Base-by-base conservation (phyloP, 2,888 invertebrate species). In the Leptopilina myrica region DNA sequence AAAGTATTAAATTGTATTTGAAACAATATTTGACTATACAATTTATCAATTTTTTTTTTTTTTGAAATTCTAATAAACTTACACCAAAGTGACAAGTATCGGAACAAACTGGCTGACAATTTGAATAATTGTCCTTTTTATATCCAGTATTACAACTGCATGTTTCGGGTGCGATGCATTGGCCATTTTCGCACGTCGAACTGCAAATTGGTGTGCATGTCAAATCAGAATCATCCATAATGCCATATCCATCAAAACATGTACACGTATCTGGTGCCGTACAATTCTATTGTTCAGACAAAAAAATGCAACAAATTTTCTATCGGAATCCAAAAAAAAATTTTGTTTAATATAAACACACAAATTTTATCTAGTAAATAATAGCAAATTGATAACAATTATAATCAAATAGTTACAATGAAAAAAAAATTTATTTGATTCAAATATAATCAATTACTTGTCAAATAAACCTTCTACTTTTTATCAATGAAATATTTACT, bases 91-190 rank as follows among this genome's bases (percentile, higher is more conserved):
- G 15, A 77, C 91, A 92, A 11, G 40, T 56, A 43, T 85, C 78
- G 0, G 78, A 80, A 79, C 91, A 91, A 26, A 86, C 62, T 11
- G 90, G 86, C 14, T 81, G 77, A 76, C 90, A 91, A 1, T 49
- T 26, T 1, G 69, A 69, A 14, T 69, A 14, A 26, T 69, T 26
- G 26, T 78, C 73, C 12, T 77, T 77, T 40, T 69, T 66, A 76
- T 89, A 92, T 4, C 91, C 92, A 0, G 81, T 65, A 6, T 85
- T 40, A 79, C 92, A 92, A 2, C 80, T 79, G 79, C 92, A 92
- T 0, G 79, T 78, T n/a, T 89, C 84, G 2, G 92, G 92, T 0
- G 89, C 91, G 8, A 90, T 90, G 79, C 93, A 93, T 67, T 88
- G 90, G 4, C 93, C 93, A 67, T 90, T 88, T 1, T 78, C 66